Evolutionary conservation across 2,113 vertebrate species (phyloP).

Genomic region (Ceyx margarethae): DNA sequence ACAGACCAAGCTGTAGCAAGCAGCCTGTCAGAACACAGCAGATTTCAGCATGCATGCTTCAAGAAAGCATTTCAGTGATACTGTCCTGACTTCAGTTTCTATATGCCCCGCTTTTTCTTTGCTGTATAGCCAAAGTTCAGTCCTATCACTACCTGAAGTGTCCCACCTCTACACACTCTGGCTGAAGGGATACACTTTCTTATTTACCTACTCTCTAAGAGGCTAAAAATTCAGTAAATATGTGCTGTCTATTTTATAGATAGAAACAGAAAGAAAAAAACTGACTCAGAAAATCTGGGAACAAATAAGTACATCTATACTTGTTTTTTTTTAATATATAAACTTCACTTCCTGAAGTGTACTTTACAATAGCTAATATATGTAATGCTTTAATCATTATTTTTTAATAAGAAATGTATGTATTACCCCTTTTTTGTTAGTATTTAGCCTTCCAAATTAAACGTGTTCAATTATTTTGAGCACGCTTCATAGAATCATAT

Average conservation of each 20-base stretch:
- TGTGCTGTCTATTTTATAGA: background rate
- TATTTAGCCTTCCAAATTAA: background rate
- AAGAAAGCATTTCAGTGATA: background rate
- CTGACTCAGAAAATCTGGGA: background rate
- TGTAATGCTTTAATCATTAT: background rate
- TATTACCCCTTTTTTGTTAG: background rate
- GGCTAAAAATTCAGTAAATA: background rate
- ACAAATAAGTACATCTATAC: background rate
- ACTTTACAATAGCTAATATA: background rate
- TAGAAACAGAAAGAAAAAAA: background rate
- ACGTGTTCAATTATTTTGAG: background rate
- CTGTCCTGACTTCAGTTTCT: background rate
- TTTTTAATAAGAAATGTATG: background rate
- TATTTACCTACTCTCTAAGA: background rate
- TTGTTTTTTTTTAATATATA: background rate
- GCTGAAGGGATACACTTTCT: background rate
- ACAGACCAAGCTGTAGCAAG: background rate
- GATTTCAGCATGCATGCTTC: background rate
- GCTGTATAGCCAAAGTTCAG: background rate
- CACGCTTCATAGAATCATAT: background rate
- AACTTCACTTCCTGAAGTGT: background rate
- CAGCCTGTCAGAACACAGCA: slow-evolving; percentile 3
- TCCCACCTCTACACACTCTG: background rate
- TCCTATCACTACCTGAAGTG: background rate
- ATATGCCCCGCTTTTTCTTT: background rate